Evolutionary conservation across 2,797 vertebrate species (phyloP).

Genomic region (Poliocrania exsul): DNA sequence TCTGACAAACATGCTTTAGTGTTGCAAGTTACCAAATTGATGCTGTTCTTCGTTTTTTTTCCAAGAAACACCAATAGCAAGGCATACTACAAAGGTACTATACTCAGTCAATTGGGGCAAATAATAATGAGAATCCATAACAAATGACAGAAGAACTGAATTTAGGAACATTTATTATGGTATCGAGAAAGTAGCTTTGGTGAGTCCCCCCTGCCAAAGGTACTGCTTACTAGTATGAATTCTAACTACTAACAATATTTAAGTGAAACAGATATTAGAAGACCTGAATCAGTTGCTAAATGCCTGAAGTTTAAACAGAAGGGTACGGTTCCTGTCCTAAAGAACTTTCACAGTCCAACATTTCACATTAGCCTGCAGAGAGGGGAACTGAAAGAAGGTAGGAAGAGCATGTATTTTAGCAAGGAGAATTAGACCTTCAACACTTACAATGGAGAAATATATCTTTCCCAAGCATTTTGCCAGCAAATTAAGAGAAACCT

Average conservation of each 20-base stretch:
- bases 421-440: neutral
- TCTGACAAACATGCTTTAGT: neutral
- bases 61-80: neutral
- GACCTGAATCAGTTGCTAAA: neutral
- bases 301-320: neutral
- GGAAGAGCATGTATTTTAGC: neutral
- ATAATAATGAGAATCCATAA: neutral
- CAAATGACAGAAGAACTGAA: neutral
- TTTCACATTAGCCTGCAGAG: neutral
- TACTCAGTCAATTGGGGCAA: neutral
- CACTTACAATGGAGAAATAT: neutral
- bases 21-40: neutral
- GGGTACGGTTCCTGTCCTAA: neutral
- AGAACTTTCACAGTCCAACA: neutral
- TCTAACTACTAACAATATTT: neutral
- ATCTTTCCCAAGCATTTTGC: neutral
- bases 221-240: neutral
- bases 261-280: neutral
- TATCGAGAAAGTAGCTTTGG: neutral
- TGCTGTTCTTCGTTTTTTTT: rapidly evolving
- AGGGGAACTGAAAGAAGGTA: neutral
- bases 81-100: neutral
- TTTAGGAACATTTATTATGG: neutral
- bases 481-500: neutral
- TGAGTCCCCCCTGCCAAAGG: rapidly evolving